These are phyloP conservation scores for Triplophysa tibetana DNA, from an alignment of 2,113 vertebrate genomes.

Conservation along the genomic window DNA sequence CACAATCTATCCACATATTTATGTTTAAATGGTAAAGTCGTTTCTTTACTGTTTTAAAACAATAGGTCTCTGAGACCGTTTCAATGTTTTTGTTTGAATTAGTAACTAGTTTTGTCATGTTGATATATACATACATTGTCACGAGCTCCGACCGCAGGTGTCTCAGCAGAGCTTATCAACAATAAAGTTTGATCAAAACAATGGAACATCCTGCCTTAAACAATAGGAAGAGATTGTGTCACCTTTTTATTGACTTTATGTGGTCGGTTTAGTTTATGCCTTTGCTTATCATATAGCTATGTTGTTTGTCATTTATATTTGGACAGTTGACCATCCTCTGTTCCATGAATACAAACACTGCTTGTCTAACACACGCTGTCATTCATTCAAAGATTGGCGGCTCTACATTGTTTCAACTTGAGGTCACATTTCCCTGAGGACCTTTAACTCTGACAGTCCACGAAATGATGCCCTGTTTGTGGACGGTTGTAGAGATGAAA, in stretches of 20 bases:
- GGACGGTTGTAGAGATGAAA: constrained; percentile 15
- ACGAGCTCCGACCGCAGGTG: constrained; percentile 29
- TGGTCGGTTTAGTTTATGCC: neutral
- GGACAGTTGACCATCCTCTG: constrained; percentile 28
- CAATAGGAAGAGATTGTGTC: neutral
- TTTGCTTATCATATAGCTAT: neutral
- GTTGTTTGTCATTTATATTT: constrained; percentile 12
- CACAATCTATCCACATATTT: too few species aligned
- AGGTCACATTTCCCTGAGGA: constrained; percentile 33
- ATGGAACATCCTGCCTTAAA: neutral
- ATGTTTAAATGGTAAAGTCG: neutral
- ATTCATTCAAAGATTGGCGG: constrained; percentile 41
- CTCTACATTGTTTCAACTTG: constrained; percentile 27
- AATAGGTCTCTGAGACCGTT: constrained; percentile 8
- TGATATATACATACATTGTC: neutral
- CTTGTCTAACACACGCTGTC: constrained; percentile 40
- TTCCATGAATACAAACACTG: constrained; percentile 36
- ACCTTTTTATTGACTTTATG: neutral
- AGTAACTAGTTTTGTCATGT: constrained; percentile 31
- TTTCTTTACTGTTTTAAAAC: constrained; percentile 9
- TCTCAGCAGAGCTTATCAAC: constrained; percentile 17
- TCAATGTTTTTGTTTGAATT: constrained; percentile 38
- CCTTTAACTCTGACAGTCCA: constrained; percentile 42
- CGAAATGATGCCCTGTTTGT: constrained; percentile 19
- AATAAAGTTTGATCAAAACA: constrained; percentile 10